Conservation (phyloP, 2,888 invertebrate genomes). For the Adelphocoris suturalis region DNA sequence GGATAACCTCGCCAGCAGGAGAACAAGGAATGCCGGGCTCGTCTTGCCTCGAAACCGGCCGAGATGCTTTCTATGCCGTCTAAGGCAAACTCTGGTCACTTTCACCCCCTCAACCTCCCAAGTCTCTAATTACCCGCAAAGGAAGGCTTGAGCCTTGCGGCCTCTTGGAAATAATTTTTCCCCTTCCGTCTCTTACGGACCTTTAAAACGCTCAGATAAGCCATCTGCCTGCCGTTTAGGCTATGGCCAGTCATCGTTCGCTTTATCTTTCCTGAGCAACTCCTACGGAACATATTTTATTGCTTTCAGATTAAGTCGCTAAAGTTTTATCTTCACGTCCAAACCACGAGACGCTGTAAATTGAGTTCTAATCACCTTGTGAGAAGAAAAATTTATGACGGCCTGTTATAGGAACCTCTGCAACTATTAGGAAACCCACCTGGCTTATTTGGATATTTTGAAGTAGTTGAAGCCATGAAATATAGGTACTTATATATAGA, state of each 20-base stretch:
- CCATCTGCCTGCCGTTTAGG: constrained; percentile 4
- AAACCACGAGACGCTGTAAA: background rate
- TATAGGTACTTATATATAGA: no score
- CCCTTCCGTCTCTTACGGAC: background rate
- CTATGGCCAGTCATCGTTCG: background rate
- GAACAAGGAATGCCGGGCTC: constrained; percentile 33
- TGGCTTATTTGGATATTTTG: no score
- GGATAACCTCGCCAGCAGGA: background rate
- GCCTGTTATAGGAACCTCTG: background rate
- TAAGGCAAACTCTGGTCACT: constrained; percentile 55
- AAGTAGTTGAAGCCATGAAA: no score
- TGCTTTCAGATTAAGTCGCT: constrained; percentile 11
- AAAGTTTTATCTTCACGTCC: constrained; percentile 19
- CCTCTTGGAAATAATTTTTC: background rate
- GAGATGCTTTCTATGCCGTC: constrained; percentile 56
- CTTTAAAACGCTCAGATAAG: background rate
- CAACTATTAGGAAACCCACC: background rate
- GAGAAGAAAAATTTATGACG: background rate
- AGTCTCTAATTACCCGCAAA: background rate
- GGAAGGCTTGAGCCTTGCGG: background rate
- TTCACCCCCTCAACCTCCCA: constrained; percentile 20
- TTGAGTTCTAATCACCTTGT: background rate
- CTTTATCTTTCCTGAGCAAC: background rate
- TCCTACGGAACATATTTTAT: background rate
- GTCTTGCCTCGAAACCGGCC: background rate